A percentile compares a stretch with the other conserved stretches of the same genome.
phyloP scores from a whole-genome alignment of 2,113 vertebrate genomes.

The Glaucidium brasilianum region DNA sequence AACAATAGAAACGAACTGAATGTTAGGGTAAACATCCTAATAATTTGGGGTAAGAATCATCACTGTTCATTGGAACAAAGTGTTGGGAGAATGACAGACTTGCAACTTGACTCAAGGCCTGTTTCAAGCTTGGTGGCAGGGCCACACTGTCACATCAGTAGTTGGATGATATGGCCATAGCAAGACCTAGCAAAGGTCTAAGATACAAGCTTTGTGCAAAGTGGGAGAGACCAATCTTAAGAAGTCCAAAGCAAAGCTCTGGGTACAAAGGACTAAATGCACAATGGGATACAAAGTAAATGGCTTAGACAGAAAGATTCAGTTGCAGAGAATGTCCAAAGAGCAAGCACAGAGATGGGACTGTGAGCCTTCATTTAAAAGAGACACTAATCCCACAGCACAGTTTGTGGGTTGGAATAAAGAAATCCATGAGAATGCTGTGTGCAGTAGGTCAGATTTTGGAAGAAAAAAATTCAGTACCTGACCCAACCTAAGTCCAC shows the following conservation, averaged over 20 bases:
- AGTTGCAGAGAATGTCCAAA: background rate
- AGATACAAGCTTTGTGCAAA: background rate
- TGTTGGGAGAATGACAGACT: background rate
- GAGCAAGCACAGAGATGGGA: background rate
- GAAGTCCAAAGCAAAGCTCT: background rate
- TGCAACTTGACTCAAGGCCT: background rate
- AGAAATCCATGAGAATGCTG: background rate
- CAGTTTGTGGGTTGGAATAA: background rate
- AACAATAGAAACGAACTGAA: background rate
- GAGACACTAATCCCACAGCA: background rate
- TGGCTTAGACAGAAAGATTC: background rate
- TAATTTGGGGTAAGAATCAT: background rate
- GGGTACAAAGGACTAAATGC: background rate
- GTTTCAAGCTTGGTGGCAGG: background rate
- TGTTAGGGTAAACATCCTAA: background rate
- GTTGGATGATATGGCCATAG: background rate
- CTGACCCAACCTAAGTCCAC: background rate
- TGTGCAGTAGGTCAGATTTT: background rate
- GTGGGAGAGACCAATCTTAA: background rate
- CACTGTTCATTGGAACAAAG: background rate
- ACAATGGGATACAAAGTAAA: background rate
- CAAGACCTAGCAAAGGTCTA: background rate
- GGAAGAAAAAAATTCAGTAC: background rate
- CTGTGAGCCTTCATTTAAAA: background rate
- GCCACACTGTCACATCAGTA: background rate